Base-by-base conservation (phyloP, 2,113 vertebrate species). In the Oreochromis spilurus region DNA sequence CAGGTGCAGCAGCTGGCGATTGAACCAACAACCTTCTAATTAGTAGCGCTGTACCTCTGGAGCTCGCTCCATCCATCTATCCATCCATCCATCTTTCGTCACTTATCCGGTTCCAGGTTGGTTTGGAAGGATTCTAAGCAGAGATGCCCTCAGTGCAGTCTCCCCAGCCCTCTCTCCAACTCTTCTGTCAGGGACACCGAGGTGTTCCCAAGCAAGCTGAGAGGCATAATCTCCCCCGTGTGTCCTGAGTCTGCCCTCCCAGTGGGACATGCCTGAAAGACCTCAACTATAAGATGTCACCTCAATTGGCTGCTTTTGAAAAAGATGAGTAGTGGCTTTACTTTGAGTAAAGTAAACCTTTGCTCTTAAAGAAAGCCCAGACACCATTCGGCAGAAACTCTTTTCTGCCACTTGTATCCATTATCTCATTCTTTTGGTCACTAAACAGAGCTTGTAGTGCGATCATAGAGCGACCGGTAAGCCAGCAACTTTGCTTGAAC, bases 391-490 rank as follows among this genome's bases (percentile, higher is more conserved):
- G 2, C 3, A 24, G 24, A 45, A 17, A 72, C 14, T 72, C 8
- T 26, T 26, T 26, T 45, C 38, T 14, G 38, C 67, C 8, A 1
- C 40, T 45, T 45, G 13, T 72, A 26, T 72, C 67, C 8, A 26
- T 67, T 38, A 40, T 26, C 0, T 72, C 26, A 72, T 72, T 45
- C 8, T 45, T 4, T 72, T 45, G 21, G 40, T 45, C 21, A 26
- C 38, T 17, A 26, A 16, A 16, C 4, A 45, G 7, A 26, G 24
- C 40, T 45, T 4, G 1, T 24, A n/a, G 38, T 75, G 21, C 9
- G 1, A 17, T 29, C 40, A 17, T 17, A 19, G 5, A 75, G 14
- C 3, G 0, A 4, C 13, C 2, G 13, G 0, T 45, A 0, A 17
- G 36, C 65, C 0, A 40, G 38, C 62, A 43, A 0, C 3, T 70